phyloP scores from a whole-genome alignment of 1,140 invertebrate genomes.

The Anoplophora glabripennis region DNA sequence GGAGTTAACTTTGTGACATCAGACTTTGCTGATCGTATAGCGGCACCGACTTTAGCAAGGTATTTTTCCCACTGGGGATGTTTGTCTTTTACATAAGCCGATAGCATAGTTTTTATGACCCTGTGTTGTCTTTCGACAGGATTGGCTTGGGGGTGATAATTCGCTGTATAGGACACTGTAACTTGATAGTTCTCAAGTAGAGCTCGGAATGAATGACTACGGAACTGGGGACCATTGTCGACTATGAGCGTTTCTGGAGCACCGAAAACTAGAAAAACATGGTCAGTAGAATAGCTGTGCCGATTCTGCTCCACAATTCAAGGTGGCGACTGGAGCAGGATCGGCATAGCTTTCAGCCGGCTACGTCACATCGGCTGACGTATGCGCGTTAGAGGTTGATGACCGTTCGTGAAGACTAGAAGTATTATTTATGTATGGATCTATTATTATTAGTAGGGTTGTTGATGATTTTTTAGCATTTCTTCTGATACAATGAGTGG shows the following conservation, averaged over 20 bases:
- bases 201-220: not conserved
- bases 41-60: conserved; percentile 30
- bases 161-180: conserved; percentile 1
- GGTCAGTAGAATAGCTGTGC: no score
- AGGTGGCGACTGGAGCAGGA: no score
- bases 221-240: conserved; percentile 11
- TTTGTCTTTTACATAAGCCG: conserved; percentile 36
- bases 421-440: no score
- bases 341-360: no score
- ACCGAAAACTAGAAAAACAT: conserved; percentile 26
- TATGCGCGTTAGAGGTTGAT: no score
- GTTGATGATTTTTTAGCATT: no score
- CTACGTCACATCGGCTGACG: no score
- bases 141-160: conserved; percentile 17
- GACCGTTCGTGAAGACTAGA: no score
- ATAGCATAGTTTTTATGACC: conserved; percentile 35
- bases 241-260: conserved; percentile 7
- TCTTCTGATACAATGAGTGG: no score
- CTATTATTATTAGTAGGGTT: no score
- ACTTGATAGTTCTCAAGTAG: not conserved
- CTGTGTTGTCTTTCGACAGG: not conserved
- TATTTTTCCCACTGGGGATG: conserved; percentile 40
- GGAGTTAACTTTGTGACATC: conserved; percentile 40
- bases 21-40: conserved; percentile 37
- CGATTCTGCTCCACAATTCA: no score